Conservation (phyloP, 2,888 invertebrate genomes). For the Amblyjoppa proteus region DNA sequence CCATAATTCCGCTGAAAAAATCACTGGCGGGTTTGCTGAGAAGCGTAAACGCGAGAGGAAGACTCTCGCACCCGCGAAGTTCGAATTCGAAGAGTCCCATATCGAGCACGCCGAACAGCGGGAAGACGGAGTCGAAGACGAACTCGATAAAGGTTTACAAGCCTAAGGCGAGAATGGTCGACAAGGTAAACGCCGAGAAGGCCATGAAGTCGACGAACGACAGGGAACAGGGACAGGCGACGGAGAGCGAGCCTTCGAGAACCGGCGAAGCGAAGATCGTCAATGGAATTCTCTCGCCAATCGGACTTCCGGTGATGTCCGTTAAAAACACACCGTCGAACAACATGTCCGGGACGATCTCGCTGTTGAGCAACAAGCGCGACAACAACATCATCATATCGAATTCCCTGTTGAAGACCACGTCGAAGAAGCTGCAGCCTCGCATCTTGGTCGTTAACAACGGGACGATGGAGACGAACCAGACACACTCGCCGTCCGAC, state of each 20-base stretch:
- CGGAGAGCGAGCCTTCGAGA: conserved; percentile 34
- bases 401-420: conserved; percentile 57
- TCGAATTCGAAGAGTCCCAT: conserved; percentile 29
- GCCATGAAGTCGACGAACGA: conserved; percentile 69
- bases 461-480: conserved; percentile 51
- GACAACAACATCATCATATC: conserved; percentile 61
- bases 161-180: conserved; percentile 77
- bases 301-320: neutral
- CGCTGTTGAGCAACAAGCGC: conserved; percentile 55
- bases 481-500: conserved; percentile 8
- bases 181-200: conserved; percentile 77
- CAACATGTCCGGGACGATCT: conserved; percentile 32
- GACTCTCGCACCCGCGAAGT: conserved; percentile 53
- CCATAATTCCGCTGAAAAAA: conserved; percentile 47
- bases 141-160: conserved; percentile 73
- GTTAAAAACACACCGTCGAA: neutral
- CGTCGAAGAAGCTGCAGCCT: conserved; percentile 52
- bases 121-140: conserved; percentile 49
- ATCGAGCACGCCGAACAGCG: conserved; percentile 37
- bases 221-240: conserved; percentile 45
- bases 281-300: conserved; percentile 53
- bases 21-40: conserved; percentile 59
- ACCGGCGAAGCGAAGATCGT: conserved; percentile 31
- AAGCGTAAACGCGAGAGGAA: conserved; percentile 60
- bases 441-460: conserved; percentile 64